Conservation (phyloP, 1,140 invertebrate genomes). For the Xylocopa sonorina region DNA sequence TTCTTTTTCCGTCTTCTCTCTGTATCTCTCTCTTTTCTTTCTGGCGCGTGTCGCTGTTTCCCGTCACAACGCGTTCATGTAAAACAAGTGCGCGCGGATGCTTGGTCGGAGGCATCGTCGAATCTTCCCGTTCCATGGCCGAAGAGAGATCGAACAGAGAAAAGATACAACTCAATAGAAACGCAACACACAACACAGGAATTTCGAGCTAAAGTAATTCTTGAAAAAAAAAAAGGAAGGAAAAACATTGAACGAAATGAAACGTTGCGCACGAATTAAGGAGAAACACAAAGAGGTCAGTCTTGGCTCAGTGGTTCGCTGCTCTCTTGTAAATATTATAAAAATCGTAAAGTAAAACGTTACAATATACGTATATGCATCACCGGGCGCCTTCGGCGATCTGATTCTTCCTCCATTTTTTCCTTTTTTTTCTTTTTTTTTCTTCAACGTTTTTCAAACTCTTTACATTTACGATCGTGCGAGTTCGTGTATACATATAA, state of each 20-base stretch:
- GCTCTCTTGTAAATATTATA: slow-evolving; percentile 63
- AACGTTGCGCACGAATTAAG: slow-evolving; percentile 55
- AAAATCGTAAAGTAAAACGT: slow-evolving; percentile 54
- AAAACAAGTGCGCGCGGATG: slow-evolving; percentile 17
- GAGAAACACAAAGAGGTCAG: slow-evolving; percentile 63
- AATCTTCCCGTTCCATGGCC: slow-evolving; percentile 3
- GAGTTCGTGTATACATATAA: slow-evolving; percentile 36
- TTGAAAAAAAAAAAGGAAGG: slow-evolving; percentile 11
- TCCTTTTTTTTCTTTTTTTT: slow-evolving; percentile 1
- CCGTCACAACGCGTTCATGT: background rate
- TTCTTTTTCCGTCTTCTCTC: background rate
- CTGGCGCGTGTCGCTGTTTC: background rate
- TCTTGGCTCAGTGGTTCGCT: slow-evolving; percentile 67
- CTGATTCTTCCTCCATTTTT: background rate
- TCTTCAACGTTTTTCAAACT: slow-evolving; percentile 20
- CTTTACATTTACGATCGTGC: slow-evolving; percentile 64
- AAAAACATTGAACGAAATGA: slow-evolving; percentile 46
- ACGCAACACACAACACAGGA: slow-evolving; percentile 15
- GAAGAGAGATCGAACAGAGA: slow-evolving; percentile 34
- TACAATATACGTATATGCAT: slow-evolving; percentile 45
- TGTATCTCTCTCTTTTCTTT: slow-evolving; percentile 9
- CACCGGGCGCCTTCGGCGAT: slow-evolving; percentile 49
- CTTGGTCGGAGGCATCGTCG: background rate
- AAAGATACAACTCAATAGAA: slow-evolving; percentile 9
- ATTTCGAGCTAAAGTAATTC: slow-evolving; percentile 1